A percentile compares a stretch with the other conserved stretches of the same genome.
phyloP scores from a whole-genome alignment of 64 coral and sea anemone species.

The Stichodactyla mertensii region DNA sequence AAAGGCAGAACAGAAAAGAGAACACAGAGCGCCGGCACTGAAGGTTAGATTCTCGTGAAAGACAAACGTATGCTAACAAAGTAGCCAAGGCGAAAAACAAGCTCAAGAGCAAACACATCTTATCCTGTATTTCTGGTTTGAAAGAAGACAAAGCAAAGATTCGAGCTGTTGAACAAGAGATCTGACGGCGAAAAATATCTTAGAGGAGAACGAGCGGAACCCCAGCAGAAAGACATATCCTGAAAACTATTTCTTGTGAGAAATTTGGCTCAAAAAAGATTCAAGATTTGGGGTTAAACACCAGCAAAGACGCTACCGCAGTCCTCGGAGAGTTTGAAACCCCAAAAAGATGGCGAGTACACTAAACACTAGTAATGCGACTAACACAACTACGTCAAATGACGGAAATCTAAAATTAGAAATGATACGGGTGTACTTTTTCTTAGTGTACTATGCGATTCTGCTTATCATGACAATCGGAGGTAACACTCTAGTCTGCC shows the following conservation, averaged over 20 bases:
- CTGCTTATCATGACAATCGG: conserved; percentile 53
- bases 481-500: conserved; percentile 76
- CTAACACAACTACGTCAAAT: background rate
- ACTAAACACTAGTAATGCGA: background rate
- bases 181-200: background rate
- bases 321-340: background rate
- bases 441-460: conserved; percentile 48
- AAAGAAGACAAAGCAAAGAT: background rate
- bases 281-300: background rate
- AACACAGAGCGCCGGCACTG: background rate
- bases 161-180: background rate
- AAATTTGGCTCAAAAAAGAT: background rate
- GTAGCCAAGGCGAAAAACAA: background rate
- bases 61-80: background rate
- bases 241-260: background rate
- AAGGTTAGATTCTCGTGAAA: background rate
- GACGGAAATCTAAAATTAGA: background rate
- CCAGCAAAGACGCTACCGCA: background rate
- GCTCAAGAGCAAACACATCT: background rate
- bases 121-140: background rate
- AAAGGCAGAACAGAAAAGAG: background rate
- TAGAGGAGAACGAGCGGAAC: background rate
- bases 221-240: background rate
- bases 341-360: background rate
- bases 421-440: conserved; percentile 1